A percentile compares a stretch with the other conserved stretches of the same genome.
phyloP scores from a whole-genome alignment of 2,888 invertebrate genomes.

The Scaptodrosophila latifasciaeformis region DNA sequence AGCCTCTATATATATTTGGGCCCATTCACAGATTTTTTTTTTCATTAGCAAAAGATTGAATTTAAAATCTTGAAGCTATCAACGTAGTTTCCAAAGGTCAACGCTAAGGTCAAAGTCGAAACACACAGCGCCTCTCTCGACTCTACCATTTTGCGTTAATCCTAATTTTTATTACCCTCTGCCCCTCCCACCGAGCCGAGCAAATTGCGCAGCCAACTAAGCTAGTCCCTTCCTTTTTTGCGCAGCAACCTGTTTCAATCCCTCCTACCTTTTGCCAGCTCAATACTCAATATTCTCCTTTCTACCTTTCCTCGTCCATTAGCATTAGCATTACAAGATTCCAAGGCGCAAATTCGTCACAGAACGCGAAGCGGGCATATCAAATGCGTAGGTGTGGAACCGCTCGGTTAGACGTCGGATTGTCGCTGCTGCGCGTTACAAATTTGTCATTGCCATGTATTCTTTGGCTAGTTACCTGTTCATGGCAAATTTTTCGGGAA shows the following conservation, averaged over 20 bases:
- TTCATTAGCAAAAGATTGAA: background rate
- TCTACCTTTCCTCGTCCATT: conserved; percentile 23
- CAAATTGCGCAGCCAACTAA: conserved; percentile 36
- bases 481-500: too few species aligned
- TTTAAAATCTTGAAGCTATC: conserved; percentile 19
- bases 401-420: background rate
- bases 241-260: background rate
- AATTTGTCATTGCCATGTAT: too few species aligned
- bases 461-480: background rate
- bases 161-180: conserved; percentile 16
- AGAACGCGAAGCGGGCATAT: conserved; percentile 36
- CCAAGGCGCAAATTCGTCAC: conserved; percentile 26
- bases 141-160: conserved; percentile 12
- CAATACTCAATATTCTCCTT: background rate
- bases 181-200: conserved; percentile 16
- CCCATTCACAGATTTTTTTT: background rate
- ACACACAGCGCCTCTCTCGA: background rate
- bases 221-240: background rate
- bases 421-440: background rate
- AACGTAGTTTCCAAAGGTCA: conserved; percentile 36
- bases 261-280: background rate
- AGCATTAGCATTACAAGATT: conserved; percentile 42
- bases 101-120: conserved; percentile 24
- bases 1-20: conserved; percentile 1
- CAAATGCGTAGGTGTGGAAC: conserved; percentile 44